Base-by-base conservation (phyloP, 1,140 invertebrate species). In the Habropoda laboriosa region DNA sequence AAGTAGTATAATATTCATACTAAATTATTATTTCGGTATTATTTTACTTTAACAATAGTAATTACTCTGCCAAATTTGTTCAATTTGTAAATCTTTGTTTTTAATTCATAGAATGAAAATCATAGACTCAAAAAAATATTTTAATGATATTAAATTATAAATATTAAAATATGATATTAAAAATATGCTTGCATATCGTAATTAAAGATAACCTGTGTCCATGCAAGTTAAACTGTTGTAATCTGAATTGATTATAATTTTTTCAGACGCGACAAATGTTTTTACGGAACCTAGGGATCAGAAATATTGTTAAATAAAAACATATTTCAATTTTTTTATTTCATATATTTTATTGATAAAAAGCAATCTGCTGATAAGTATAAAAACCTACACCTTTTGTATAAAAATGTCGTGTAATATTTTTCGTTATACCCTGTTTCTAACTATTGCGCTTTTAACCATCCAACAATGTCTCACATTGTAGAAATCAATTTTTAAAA, bases 291-390 rank as follows among this genome's bases (percentile, higher is more conserved):
- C 24, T 40, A 55, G 16, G 13, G 30, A 53, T 3, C 38, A 27
- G n/a, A 4, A 42, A 7, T 18, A 7, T 1, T 35, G 4, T 60
- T 3, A 5, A 18, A 49, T 67, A 53, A 30, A 64, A 51, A 40
- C 13, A 4, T 2, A 47, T 12, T 55, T 16, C 8, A 21, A 30
- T 63, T 7, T 51, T 13, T 24, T 21, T 2, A 12, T 18, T 45
- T 42, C 13, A 27, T 76, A 57, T 76, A 76, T 76, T 76, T 67
- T n/a, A 8, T 42, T n/a, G 18, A 21, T 67, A 67, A 49, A 47
- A 66, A 67, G 27, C 2, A 67, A 57, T 45, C 27, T n/a, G 16
- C 4, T 45, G 38, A 75, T 40, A 27, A 55, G 30, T 53, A 45
- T 2, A 67, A 45, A 45, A 55, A 35, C 73, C 73, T 24, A 67